Evolutionary conservation across 2,888 invertebrate genomes (phyloP), one percentile per base, ranked within the genome.

Genomic region (Phyllotreta cruciferae): DNA sequence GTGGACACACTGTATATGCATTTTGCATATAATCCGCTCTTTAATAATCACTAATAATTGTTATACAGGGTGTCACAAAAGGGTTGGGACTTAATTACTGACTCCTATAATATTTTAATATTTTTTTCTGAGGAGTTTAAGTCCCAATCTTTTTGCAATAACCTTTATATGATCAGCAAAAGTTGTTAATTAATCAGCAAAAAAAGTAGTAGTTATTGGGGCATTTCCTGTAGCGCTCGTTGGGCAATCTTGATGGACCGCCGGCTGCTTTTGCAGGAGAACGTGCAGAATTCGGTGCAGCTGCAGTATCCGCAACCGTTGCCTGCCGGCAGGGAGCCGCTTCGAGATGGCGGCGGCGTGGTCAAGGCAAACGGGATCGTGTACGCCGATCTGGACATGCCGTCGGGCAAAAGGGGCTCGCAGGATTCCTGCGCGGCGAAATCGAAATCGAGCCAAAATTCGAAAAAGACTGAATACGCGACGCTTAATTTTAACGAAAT

Each of bases 401-500:
- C 80, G 44, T 64, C 74, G 45, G 66, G 69, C 52, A 71, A 73
- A 63, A 77, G 74, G 66, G 66, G 71, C 62, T 69, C 71, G 44
- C 71, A 71, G 47, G 70, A 73, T 50, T 65, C 67, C 1, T 66
- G 66, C 47, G 70, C 71, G 56, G 67, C 68, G 37, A 74, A 71
- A 62, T 64, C 64, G 36, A 74, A 78, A 67, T 66, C 72, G 66
- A 66, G 71, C 56, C 78, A 77, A 71, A 79, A 78, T 71, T 73
- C 72, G 64, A 81, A 82, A 68, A 79, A 82, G 80, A 85, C 87
- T 76, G 87, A 88, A 79, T 88, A 88, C 78, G 85, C 87, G 61
- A 87, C 88, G 74, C 82, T 88, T 73, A 86, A 86, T 79, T 88
- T 88, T 81, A 86, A 87, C 78, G 88, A 88, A 78, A 85, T 88